Evolutionary conservation across 2,888 invertebrate genomes (phyloP), one percentile per base, ranked within the genome.

Genomic region (Spodoptera exigua): DNA sequence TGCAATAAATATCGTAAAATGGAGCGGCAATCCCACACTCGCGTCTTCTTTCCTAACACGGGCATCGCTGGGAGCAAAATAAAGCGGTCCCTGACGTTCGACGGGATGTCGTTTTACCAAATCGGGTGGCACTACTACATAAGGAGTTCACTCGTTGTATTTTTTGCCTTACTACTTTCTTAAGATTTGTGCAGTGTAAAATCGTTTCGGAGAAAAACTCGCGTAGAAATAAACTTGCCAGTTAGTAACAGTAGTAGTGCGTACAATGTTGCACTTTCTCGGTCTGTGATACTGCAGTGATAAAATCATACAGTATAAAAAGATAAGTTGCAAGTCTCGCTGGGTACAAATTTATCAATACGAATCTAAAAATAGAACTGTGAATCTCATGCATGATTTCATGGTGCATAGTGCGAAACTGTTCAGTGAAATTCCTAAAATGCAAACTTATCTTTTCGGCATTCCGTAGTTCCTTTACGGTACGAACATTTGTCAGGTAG

Each of bases 101-200:
- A 76, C 76, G 80, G 81, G 79, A 83, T 74, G 78, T 70, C 61
- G 86, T 84, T 73, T 83, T 65, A 73, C 88, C 88, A 87, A 87
- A 87, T 74, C 71, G 67, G 81, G 80, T 48, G 43, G 18, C 55
- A 70, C 62, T 56, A 44, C 77, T 70, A 52, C 62, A 78, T 80
- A 81, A 68, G 74, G 74, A 74, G 77, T 70, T 80, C 71, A 77
- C 74, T 82, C 78, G n/a, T 78, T 83, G 81, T 79, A 75, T 76
- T 82, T 83, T 82, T 81, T 82, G 74, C 74, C 64, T 67, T 49
- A 67, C 75, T 74, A 70, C 79, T 77, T 79, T 78, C 75, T 66
- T 78, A 69, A 61, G 65, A 66, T 64, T 52, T 51, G 61, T 56
- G 51, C 52, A 46, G 45, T 55, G 64, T 64, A 64, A 66, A 76